A percentile compares a stretch with the other conserved stretches of the same genome.
phyloP scores from a whole-genome alignment of 2,888 invertebrate genomes.

The Zhuqinia jingwanae region DNA sequence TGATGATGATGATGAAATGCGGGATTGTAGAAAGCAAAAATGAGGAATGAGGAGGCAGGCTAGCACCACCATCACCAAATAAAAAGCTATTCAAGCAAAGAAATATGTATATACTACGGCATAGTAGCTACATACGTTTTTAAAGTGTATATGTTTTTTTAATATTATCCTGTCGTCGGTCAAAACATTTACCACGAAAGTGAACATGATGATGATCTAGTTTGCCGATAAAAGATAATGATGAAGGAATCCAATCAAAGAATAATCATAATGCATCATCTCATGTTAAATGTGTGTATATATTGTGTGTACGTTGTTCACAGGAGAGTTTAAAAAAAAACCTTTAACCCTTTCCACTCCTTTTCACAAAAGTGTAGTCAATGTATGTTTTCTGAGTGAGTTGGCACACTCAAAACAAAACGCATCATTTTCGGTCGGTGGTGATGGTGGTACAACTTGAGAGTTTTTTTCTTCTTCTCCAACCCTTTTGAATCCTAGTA shows the following conservation, averaged over 20 bases:
- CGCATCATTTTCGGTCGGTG: too few species aligned
- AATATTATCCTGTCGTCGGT: conserved; percentile 59
- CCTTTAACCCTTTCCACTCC: neutral
- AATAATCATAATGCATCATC: conserved; percentile 67
- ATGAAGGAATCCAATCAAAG: conserved; percentile 73
- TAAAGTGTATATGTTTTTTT: conserved; percentile 12
- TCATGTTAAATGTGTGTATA: too few species aligned
- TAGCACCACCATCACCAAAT: neutral
- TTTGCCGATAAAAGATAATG: conserved; percentile 68
- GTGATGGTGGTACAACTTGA: neutral
- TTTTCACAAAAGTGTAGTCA: neutral
- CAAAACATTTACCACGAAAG: conserved; percentile 47
- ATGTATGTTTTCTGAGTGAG: conserved; percentile 58
- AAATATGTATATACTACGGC: neutral
- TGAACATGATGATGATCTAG: conserved; percentile 60
- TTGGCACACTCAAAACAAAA: conserved; percentile 57
- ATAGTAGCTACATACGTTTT: neutral
- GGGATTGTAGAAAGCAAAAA: conserved; percentile 3
- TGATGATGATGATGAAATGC: neutral
- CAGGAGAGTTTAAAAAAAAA: too few species aligned
- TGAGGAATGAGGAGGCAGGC: conserved; percentile 8
- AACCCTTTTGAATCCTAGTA: conserved; percentile 43
- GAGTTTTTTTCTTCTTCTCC: conserved; percentile 24
- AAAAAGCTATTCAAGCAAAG: conserved; percentile 20
- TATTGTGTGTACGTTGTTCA: too few species aligned